These are phyloP conservation scores for Pangasius mekongensis DNA, from an alignment of 2,797 vertebrate genomes.

Conservation along the genomic window DNA sequence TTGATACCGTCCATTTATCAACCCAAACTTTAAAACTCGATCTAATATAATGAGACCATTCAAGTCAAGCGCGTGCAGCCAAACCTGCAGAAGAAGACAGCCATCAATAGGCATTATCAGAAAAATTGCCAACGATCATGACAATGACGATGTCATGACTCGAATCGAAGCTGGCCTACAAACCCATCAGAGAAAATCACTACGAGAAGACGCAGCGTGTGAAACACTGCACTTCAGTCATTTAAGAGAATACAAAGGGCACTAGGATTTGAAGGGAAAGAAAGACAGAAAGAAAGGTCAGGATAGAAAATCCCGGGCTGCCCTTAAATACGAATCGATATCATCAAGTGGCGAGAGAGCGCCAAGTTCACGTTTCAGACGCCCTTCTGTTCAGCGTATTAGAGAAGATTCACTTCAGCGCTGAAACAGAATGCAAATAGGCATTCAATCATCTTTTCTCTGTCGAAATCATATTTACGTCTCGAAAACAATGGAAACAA, in stretches of 20 bases:
- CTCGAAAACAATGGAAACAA: constrained; percentile 31
- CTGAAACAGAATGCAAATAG: constrained; percentile 14
- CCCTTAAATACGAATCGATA: constrained; percentile 9
- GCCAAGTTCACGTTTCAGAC: not conserved
- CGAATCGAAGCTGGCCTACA: constrained; percentile 27
- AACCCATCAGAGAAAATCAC: constrained; percentile 7
- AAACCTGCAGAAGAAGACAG: not conserved
- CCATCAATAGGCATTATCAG: constrained; percentile 15
- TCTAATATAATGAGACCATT: not conserved
- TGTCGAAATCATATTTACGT: not conserved
- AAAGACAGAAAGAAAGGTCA: constrained; percentile 25
- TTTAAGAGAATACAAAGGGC: not conserved
- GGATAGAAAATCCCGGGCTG: not conserved
- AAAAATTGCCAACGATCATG: not conserved
- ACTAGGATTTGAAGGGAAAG: not conserved
- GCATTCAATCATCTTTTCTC: constrained; percentile 5
- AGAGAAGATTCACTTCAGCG: not conserved
- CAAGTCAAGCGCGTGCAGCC: not conserved
- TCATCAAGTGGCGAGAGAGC: not conserved
- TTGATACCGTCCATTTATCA: not conserved
- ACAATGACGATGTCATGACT: constrained; percentile 5
- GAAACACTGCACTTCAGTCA: not conserved
- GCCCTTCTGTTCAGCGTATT: not conserved
- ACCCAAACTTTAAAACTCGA: not conserved
- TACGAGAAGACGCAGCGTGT: constrained; percentile 14